Conservation (phyloP, 2,888 invertebrate genomes). For the Laspeyria flexula region DNA sequence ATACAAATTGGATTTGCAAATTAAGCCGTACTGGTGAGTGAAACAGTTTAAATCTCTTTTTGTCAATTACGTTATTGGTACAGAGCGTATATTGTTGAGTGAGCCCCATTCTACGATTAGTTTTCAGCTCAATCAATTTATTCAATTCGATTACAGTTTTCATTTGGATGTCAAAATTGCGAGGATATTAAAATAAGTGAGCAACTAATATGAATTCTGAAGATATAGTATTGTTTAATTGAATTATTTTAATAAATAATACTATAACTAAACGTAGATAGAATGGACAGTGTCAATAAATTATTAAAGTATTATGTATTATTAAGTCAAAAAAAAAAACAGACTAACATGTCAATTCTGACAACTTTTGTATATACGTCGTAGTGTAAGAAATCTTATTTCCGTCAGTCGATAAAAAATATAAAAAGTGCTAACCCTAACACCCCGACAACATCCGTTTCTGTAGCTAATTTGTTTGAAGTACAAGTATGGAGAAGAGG, state of each 20-base stretch:
- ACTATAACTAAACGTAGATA: too few species aligned
- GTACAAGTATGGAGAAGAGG: constrained; percentile 58
- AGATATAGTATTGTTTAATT: too few species aligned
- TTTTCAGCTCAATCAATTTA: constrained; percentile 32
- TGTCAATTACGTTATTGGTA: constrained; percentile 43
- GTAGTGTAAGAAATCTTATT: too few species aligned
- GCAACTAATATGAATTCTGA: not conserved
- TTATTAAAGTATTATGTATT: too few species aligned
- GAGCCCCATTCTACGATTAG: constrained; percentile 35
- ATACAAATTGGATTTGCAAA: constrained; percentile 65
- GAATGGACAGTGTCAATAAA: too few species aligned
- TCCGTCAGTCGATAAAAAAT: too few species aligned
- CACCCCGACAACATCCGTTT: constrained; percentile 59
- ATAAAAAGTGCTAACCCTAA: constrained; percentile 54
- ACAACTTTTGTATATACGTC: too few species aligned
- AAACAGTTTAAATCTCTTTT: constrained; percentile 47
- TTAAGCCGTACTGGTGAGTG: constrained; percentile 55
- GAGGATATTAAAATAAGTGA: not conserved
- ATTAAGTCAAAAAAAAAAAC: too few species aligned
- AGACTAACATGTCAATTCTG: too few species aligned
- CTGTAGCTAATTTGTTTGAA: constrained; percentile 76
- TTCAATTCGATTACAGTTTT: constrained; percentile 25
- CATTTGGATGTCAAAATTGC: constrained; percentile 12
- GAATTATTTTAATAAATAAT: too few species aligned
- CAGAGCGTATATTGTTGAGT: constrained; percentile 28